A percentile compares a stretch with the other conserved stretches of the same genome.
Conservation (phyloP, 2,797 vertebrate genomes). For the Chaenodraco wilsoni region DNA sequence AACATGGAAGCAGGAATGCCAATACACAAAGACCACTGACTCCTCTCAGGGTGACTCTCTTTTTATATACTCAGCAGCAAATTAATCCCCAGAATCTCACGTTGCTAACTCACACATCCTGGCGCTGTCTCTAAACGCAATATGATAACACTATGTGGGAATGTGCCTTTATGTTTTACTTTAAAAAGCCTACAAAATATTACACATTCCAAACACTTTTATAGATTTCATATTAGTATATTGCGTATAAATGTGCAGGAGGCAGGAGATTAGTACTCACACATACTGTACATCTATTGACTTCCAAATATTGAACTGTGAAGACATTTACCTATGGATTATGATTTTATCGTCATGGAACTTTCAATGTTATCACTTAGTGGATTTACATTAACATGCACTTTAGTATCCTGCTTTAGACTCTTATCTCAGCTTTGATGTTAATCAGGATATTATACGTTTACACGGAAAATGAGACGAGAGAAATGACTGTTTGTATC, state of each 20-base stretch:
- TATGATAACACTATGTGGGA: neutral
- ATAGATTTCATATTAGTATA: neutral
- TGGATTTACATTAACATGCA: slow-evolving; percentile 5
- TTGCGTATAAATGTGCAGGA: neutral
- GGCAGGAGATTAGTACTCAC: neutral
- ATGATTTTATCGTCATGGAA: slow-evolving; percentile 7
- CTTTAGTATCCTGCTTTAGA: neutral
- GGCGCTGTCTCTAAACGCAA: slow-evolving; percentile 1
- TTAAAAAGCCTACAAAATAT: neutral
- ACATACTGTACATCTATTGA: neutral
- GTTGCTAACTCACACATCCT: slow-evolving; percentile 3
- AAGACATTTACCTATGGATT: slow-evolving; percentile 1
- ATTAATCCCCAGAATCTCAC: slow-evolving; percentile 26
- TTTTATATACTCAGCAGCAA: slow-evolving; percentile 68
- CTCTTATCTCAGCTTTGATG: neutral
- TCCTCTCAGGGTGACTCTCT: slow-evolving; percentile 75
- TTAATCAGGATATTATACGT: neutral
- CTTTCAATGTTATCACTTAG: slow-evolving; percentile 4
- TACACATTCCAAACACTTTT: neutral
- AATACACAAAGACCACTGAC: slow-evolving; percentile 76
- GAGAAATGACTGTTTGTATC: neutral
- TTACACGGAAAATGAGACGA: neutral
- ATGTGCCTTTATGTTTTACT: neutral
- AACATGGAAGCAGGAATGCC: slow-evolving; percentile 81
- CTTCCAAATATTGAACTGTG: neutral